Conservation (phyloP, 2,113 vertebrate genomes). For the Neolamprologus variostigma region DNA sequence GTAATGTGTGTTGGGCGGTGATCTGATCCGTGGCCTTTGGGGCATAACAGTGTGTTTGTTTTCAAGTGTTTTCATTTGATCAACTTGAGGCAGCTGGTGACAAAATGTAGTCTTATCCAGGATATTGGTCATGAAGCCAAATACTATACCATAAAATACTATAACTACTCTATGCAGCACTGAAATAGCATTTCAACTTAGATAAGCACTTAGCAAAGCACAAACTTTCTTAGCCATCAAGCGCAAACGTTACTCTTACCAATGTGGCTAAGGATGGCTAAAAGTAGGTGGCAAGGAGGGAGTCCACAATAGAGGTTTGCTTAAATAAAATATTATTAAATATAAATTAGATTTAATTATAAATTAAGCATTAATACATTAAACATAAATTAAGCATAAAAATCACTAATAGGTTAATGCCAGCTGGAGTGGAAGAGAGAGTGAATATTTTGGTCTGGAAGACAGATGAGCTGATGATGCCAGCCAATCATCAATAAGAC, state of each 20-base stretch:
- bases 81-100: background rate
- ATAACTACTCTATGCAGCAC: background rate
- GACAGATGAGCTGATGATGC: background rate
- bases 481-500: background rate
- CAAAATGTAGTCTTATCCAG: accelerated
- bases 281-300: background rate
- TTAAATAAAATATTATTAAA: background rate
- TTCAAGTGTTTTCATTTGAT: background rate
- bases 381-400: background rate
- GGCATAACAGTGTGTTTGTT: background rate
- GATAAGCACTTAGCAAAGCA: background rate
- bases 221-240: background rate
- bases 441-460: background rate
- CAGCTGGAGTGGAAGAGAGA: background rate
- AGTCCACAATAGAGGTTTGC: background rate
- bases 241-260: accelerated
- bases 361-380: background rate
- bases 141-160: background rate
- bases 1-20: background rate
- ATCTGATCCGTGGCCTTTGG: background rate
- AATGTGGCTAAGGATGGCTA: accelerated
- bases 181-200: background rate
- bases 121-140: accelerated
- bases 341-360: background rate
- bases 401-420: background rate